These are phyloP conservation scores for Piscicola geometra DNA, from an alignment of 2,888 invertebrate genomes.

Conservation along the genomic window DNA sequence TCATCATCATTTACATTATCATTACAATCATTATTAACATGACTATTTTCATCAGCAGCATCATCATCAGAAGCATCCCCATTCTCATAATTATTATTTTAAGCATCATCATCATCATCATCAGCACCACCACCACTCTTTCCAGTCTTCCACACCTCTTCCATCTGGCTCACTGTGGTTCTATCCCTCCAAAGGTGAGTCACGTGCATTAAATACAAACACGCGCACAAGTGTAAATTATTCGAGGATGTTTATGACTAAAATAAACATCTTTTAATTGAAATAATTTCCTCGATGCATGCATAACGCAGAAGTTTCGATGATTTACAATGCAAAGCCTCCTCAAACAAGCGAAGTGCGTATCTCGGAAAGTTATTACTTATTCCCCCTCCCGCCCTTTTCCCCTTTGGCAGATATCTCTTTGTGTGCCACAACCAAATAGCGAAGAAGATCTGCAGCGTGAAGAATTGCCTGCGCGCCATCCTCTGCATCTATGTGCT, in stretches of 20 bases:
- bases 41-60: not conserved
- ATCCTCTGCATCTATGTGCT: conserved; percentile 68
- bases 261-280: no score
- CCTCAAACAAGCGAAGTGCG: no score
- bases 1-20: conserved; percentile 13
- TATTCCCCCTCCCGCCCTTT: no score
- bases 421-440: conserved; percentile 88
- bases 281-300: no score
- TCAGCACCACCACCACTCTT: not conserved
- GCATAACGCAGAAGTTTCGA: no score
- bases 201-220: no score
- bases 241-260: no score
- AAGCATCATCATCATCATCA: conserved; percentile 1
- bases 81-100: not conserved
- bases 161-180: conserved; percentile 41
- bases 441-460: conserved; percentile 70
- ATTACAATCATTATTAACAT: conserved; percentile 9
- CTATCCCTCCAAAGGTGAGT: conserved; percentile 60
- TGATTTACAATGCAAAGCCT: no score
- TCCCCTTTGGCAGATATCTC: conserved; percentile 71
- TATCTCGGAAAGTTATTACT: no score
- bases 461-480: conserved; percentile 66
- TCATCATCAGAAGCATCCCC: conserved; percentile 9
- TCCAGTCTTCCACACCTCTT: conserved; percentile 46
- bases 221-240: no score